These are phyloP conservation scores for Leptinotarsa defecta DNA, from an alignment of 1,140 invertebrate genomes.

Conservation along the genomic window DNA sequence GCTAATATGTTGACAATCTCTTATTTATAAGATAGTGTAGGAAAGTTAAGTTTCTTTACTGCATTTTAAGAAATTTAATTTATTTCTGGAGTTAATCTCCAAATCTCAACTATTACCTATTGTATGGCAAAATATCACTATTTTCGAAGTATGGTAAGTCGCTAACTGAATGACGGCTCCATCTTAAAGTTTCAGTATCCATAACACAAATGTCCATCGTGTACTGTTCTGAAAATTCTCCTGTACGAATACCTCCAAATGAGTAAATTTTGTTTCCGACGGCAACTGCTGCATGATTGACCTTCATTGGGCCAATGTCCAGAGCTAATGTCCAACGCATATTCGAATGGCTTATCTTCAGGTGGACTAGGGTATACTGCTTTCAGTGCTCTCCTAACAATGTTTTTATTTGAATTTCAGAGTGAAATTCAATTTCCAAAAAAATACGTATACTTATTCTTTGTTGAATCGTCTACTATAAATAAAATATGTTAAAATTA, in stretches of 20 bases:
- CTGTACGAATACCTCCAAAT: slow-evolving; percentile 81
- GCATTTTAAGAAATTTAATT: too few species aligned
- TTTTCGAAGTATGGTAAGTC: slow-evolving; percentile 54
- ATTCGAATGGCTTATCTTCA: background rate
- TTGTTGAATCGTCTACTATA: too few species aligned
- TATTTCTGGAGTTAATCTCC: too few species aligned
- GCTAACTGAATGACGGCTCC: slow-evolving; percentile 60
- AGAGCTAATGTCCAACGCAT: slow-evolving; percentile 81
- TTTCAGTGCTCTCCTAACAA: too few species aligned
- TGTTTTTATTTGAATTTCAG: too few species aligned
- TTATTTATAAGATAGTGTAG: too few species aligned
- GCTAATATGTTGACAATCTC: too few species aligned
- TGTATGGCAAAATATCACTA: slow-evolving; percentile 53
- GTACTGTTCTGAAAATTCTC: slow-evolving; percentile 71
- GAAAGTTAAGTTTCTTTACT: too few species aligned
- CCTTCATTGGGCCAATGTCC: slow-evolving; percentile 76
- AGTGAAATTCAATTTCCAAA: too few species aligned
- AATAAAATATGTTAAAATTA: too few species aligned
- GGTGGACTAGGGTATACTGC: too few species aligned
- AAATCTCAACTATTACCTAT: slow-evolving; percentile 34
- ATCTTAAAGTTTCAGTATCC: slow-evolving; percentile 72
- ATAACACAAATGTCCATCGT: slow-evolving; percentile 88
- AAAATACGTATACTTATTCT: too few species aligned
- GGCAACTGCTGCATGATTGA: slow-evolving; percentile 90
- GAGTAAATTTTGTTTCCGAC: slow-evolving; percentile 82